Evolutionary conservation across 2,797 vertebrate genomes (phyloP).

Genomic region (Alosa sapidissima): DNA sequence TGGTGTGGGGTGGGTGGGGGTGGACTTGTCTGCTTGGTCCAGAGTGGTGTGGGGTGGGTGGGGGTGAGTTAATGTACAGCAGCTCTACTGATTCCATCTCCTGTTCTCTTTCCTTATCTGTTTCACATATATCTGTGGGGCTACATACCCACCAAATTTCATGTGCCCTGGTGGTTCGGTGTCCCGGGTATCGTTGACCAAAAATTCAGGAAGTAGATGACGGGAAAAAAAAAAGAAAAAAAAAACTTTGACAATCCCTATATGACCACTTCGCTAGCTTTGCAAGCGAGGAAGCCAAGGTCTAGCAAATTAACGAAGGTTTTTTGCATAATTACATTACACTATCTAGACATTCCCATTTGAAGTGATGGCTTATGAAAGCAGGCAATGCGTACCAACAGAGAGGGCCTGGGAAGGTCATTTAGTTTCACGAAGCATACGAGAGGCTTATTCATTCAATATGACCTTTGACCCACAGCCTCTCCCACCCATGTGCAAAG

Average conservation of each 20-base stretch:
- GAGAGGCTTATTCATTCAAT: neutral
- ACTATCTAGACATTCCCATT: neutral
- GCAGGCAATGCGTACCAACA: neutral
- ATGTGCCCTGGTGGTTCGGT: too few relatives aligned
- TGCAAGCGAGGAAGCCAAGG: neutral
- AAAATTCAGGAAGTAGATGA: too few relatives aligned
- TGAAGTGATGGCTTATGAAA: neutral
- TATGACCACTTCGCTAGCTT: too few relatives aligned
- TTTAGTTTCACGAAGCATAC: neutral
- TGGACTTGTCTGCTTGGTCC: neutral
- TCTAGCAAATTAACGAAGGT: neutral
- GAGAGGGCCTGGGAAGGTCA: neutral
- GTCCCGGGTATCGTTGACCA: too few relatives aligned
- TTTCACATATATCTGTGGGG: too few relatives aligned
- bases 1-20: too few relatives aligned
- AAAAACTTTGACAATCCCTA: too few relatives aligned
- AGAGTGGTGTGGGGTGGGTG: too few relatives aligned
- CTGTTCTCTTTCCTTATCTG: neutral
- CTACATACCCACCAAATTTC: too few relatives aligned
- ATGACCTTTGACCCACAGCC: conserved; percentile 21
- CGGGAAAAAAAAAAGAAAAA: too few relatives aligned
- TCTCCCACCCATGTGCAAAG: neutral
- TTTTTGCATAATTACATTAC: neutral
- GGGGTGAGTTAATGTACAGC: neutral
- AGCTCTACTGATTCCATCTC: neutral